phyloP scores from a whole-genome alignment of 2,113 vertebrate species.

The Boulengerochromis microlepis region DNA sequence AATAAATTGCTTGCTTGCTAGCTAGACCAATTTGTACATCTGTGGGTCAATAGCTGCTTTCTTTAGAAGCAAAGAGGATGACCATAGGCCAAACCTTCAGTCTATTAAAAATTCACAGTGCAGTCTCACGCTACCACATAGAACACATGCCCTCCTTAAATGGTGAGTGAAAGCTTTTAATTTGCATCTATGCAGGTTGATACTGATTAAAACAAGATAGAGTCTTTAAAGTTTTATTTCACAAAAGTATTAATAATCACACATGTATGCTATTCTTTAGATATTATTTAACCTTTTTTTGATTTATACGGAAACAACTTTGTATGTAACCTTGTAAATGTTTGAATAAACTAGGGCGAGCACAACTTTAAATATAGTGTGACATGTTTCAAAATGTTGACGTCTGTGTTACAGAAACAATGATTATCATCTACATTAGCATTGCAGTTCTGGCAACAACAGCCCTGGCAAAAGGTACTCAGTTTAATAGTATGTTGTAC shows the following conservation, averaged over 20 bases:
- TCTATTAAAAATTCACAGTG: neutral
- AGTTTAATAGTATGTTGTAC: neutral
- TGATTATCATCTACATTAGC: neutral
- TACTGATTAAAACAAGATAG: neutral
- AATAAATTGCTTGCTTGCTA: rapidly evolving
- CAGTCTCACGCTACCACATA: neutral
- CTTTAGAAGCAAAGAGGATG: neutral
- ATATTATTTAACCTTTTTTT: neutral
- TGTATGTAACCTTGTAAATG: neutral
- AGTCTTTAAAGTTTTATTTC: neutral
- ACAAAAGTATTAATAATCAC: neutral
- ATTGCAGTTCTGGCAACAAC: neutral
- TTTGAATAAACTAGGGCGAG: rapidly evolving
- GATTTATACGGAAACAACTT: rapidly evolving
- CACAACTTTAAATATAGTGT: rapidly evolving
- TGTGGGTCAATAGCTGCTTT: neutral
- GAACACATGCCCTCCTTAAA: neutral
- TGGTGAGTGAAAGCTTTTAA: neutral
- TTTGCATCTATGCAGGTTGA: rapidly evolving
- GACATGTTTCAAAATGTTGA: neutral
- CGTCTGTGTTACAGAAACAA: neutral
- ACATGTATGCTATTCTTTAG: rapidly evolving
- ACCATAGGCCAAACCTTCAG: neutral
- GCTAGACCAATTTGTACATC: neutral
- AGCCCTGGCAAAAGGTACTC: neutral